Base-by-base conservation (phyloP, 2,888 invertebrate species). In the Lycocerus yunnanus region DNA sequence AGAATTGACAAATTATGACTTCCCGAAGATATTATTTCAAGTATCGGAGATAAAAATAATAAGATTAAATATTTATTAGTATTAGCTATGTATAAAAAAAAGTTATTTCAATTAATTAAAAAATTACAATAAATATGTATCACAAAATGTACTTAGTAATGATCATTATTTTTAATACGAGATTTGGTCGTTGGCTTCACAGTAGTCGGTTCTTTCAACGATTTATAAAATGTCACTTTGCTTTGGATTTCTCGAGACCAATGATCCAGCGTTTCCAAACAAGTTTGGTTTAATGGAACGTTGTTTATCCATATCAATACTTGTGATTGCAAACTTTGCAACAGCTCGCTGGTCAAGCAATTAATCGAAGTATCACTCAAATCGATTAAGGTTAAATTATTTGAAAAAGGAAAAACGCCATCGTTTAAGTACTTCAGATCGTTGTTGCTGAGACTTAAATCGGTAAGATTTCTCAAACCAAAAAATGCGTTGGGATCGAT, bases 381-480 rank as follows among this genome's bases (percentile, higher is more conserved):
- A 61, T 73, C 71, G 9, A 73, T 60, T 68, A 73, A 61, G 15
- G 61, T 71, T 21, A 75, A 58, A 14, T 75, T 72, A 16, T 66
- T 15, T 43, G 79, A 66, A 59, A 75, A 69, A 11, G 66, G 20
- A 66, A 78, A 78, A 13, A 71, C 68, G 1, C 18, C 11, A 15
- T 79, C 79, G 18, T 81, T 79, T 10, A 83, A 73, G 9, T 74
- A 69, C 9, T 60, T 60, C 21, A 82, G 77, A 66, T 78, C 80
- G 80, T 87, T 79, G 11, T 74, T 76, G 58, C 77, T 78, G 72
- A 83, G 77, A 74, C 81, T 81, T 66, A 81, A 61, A 80, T 82
- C 82, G 15, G 82, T 80, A 60, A 81, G 71, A 61, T 78, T 69
- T 15, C 77, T 76, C 59, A 83, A 74, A 15, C 79, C 81, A 67